Evolutionary conservation across 2,888 invertebrate species (phyloP), one percentile per base, ranked within the genome.

Genomic region (Mimas tiliae): DNA sequence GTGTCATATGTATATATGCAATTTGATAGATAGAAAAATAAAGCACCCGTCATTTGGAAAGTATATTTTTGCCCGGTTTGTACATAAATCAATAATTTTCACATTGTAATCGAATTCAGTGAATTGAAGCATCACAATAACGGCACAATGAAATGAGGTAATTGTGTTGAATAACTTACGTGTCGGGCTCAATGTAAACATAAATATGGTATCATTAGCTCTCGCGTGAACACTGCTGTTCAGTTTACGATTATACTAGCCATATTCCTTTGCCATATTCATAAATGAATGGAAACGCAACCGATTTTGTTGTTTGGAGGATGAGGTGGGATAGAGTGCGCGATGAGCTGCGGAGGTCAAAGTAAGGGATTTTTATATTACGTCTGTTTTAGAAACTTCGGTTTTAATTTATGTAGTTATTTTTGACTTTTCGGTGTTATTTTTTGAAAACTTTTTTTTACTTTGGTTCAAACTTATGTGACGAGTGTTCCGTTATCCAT

Each of bases 301-400:
- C 82, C 51, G 88, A 90, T 76, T 92, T 88, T 65, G 81, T 82
- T 2, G 63, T 76, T 68, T 93, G 92, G 92, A 89, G 84, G 77
- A 77, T 78, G 51, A 87, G 78, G 79, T 93, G 92, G 91, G 85
- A 86, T 69, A 83, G 72, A 73, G 92, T 93, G 12, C 78, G 82
- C 1, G 80, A 85, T 63, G 92, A 93, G 67, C 76, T 92, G 21
- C 80, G 76, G 0, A 71, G 65, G 48, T 79, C 78, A 66, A 77
- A 82, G 90, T 91, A 83, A 90, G 88, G 70, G 38, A 48, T 67
- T 63, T 53, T 48, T 6, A 27, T 52, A 4, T 47, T 38, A 16
- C 8, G 8, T 8, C 14, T 45, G 45, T 45, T 3, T 8, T 19
- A 4, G 14, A 4, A 62, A 42, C 0, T 19, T 19, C 1, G 0